Evolutionary conservation across 2,888 invertebrate genomes (phyloP), one percentile per base, ranked within the genome.

Genomic region (Parasteatoda lunata): DNA sequence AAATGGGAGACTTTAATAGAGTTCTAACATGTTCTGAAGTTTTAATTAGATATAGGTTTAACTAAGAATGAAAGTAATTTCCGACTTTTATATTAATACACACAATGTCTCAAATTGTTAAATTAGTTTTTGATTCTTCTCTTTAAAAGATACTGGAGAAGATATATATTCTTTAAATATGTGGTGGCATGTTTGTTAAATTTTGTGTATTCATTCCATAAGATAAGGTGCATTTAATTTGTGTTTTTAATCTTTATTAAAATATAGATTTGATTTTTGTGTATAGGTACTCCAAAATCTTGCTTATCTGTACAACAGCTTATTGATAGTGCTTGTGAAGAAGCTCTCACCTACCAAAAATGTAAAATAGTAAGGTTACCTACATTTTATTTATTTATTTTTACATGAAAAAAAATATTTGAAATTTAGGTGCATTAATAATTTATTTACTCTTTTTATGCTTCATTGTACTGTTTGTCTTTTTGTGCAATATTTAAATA

Each of bases 301-400:
- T 90, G 90, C 79, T 93, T 93, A 51, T 93, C 93, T 81, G 92
- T 95, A 82, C 91, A 93, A 45, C 92, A 93, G 90, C 93, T 94
- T 64, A 91, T 94, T 52, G 93, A 94, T 70, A 93, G 93, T 89
- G 94, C 94, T 0, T 92, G 93, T 84, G 91, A 92, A 89, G 95
- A 96, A 91, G 94, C 95, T 3, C 92, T 93, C 89, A 91, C 94
- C 6, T 96, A 95, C 90, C 92, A 92, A 75, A 92, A 93, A 64
- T 91, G 93, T 89, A 92, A 93, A 80, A 90, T 95, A 91, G 95
- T 93, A 92, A 84, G n/a, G 13, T 15, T 64, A 5, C 49, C 11
- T 59, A 73, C 52, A 79, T 71, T 85, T 89, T 82, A 78, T 89
- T 13, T 47, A 49, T 5, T 49, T n/a, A 45, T 71, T 49, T n/a